Base-by-base conservation (phyloP, 2,797 vertebrate species). In the Platalea minor region DNA sequence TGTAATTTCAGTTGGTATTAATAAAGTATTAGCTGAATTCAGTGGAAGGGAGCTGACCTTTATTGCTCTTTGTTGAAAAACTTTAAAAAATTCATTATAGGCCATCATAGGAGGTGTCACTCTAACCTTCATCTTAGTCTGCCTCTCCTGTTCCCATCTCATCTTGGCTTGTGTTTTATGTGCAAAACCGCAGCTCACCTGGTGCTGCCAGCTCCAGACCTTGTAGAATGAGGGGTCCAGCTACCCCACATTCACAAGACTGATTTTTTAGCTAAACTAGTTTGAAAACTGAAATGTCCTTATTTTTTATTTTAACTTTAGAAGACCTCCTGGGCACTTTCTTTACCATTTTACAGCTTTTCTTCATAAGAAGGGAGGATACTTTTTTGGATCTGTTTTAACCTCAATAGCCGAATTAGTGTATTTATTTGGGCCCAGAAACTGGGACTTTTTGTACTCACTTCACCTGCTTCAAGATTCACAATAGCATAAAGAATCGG, bases 31-130 rank as follows among this genome's bases (percentile, higher is more conserved):
- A 51, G 26, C 46, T 75, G 75, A 64, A 51, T 54, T 75, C 85
- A 39, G 61, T 57, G 63, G 63, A 64, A 90, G 59, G 33, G 59
- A 85, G 50, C 50, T 88, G 88, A 93, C 79, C 79, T 85, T 91
- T 85, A 31, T 21, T 54, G 54, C 67, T 85, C 63, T 64, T 73
- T 68, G 70, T 10, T 60, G 72, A 79, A 83, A 85, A 85, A 93
- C n/a, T 91, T 85, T 79, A 41, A 94, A 96, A 91, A 82, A 90
- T 91, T 87, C 56, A 78, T 91, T n/a, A 6, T 6, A 88, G 78
- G 79, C 82, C 82, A 13, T 28, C 48, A 24, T 4, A 2, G 11
- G 81, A 91, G 54, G 75, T 72, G 85, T 63, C 50, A 64, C 59
- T 82, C 74, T n/a, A 61, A 64, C 79, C 79, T 82, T 70, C 72